Conservation (phyloP, 2,113 vertebrate species). For the Percopsis transmontana region DNA sequence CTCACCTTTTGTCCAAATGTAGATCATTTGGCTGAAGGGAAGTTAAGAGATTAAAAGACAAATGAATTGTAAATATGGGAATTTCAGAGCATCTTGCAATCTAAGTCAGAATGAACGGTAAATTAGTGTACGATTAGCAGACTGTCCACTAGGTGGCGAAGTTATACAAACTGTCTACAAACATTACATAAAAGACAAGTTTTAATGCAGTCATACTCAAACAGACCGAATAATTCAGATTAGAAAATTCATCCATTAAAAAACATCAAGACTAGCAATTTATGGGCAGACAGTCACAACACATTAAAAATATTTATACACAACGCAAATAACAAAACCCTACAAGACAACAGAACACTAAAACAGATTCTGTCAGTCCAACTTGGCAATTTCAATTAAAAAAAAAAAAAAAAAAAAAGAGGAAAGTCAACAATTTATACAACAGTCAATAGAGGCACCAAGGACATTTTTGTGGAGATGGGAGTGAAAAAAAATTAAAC, state of each 20-base stretch:
- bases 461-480: conserved; percentile 22
- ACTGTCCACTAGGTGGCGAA: no score
- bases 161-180: no score
- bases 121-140: no score
- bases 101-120: no score
- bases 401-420: neutral
- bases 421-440: conserved; percentile 54
- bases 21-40: no score
- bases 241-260: neutral
- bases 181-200: neutral
- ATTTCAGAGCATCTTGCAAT: no score
- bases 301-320: conserved; percentile 41
- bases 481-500: conserved; percentile 11
- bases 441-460: conserved; percentile 46
- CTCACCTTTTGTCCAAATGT: no score
- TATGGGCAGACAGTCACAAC: conserved; percentile 16
- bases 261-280: neutral
- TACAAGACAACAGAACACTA: conserved; percentile 15
- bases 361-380: conserved; percentile 10
- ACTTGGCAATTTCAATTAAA: neutral
- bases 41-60: no score
- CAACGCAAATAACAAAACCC: conserved; percentile 37
- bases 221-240: neutral
- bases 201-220: neutral
- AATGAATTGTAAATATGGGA: no score